Evolutionary conservation across 2,797 vertebrate species (phyloP).

Genomic region (Poecilia picta): DNA sequence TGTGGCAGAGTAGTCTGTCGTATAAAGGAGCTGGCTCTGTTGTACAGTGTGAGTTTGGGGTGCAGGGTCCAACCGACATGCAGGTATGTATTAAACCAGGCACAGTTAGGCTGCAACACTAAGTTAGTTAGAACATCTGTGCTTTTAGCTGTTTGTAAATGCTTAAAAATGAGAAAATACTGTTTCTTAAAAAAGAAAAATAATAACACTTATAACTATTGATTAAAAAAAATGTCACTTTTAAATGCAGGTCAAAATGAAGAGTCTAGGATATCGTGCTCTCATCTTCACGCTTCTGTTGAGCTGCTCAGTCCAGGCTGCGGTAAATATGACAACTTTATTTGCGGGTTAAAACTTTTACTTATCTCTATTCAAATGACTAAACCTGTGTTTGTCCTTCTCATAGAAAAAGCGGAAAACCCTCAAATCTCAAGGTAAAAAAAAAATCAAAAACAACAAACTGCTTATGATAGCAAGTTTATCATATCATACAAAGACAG

Average conservation of each 20-base stretch:
- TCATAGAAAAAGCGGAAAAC: not conserved
- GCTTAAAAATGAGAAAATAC: not conserved
- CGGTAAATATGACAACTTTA: conserved; percentile 13
- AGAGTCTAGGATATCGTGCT: conserved; percentile 1
- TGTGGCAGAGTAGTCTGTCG: not conserved
- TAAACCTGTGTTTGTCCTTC: conserved; percentile 9
- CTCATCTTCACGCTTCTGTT: conserved; percentile 34
- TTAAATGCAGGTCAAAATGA: conserved; percentile 51
- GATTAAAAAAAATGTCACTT: not conserved
- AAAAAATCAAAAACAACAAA: not conserved
- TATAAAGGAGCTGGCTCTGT: not conserved
- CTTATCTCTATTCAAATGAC: conserved; percentile 4
- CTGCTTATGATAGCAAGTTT: not conserved
- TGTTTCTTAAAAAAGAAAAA: not conserved
- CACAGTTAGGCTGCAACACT: too few relatives aligned
- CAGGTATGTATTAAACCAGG: conserved; percentile 23
- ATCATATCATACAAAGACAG: not conserved
- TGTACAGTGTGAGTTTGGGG: conserved; percentile 6
- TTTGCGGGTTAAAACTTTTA: too few relatives aligned
- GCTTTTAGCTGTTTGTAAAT: not conserved
- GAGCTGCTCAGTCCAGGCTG: conserved; percentile 24
- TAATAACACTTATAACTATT: too few relatives aligned
- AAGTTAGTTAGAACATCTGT: too few relatives aligned
- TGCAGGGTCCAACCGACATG: conserved; percentile 22
- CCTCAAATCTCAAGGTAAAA: conserved; percentile 41